Base-by-base conservation (phyloP, 1,140 invertebrate species). In the Wasmannia auropunctata region DNA sequence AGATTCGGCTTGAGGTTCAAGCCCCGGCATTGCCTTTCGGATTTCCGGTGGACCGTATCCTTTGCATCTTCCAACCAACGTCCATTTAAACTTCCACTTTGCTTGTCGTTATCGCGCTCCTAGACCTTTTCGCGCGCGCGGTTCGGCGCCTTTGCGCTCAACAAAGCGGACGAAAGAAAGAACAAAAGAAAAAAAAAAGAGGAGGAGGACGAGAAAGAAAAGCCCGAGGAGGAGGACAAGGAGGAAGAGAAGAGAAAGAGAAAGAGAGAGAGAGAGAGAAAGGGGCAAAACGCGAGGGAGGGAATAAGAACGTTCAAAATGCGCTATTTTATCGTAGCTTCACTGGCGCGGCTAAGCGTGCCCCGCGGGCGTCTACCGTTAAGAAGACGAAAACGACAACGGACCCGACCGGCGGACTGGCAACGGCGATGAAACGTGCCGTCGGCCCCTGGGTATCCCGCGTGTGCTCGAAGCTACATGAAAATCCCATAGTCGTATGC, bases 401-500 rank as follows among this genome's bases (percentile, higher is more conserved):
- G 46, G n/a, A n/a, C n/a, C n/a, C n/a, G n/a, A n/a, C 16, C 43
- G 72, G 40, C 31, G 46, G n/a, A 49, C 28, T 22, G n/a, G 11
- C 31, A 69, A 72, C 67, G 16, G 3, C 72, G 81, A 85, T 63
- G 72, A 85, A 77, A 85, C 56, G 81, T 77, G 43, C 37, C 54
- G 58, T 43, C 37, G 54, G 69, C 85, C 40, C 58, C 63, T 16
- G 28, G 31, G 34, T 67, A 49, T 85, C 58, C 65, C 75, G 74
- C 37, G 37, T 58, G 46, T 49, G 31, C 51, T 80, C 25, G 31
- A 40, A 63, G 60, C 75, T 89, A 88, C 87, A 88, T 28, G 87
- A 77, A 89, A 89, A 88, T 89, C 87, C 87, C 85, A 89, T 88
- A 89, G 70, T 81, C 75, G 65, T 60, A 65, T 22, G 54, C 14